Base-by-base conservation (phyloP, 2,888 invertebrate species). In the Onchidella celtica region DNA sequence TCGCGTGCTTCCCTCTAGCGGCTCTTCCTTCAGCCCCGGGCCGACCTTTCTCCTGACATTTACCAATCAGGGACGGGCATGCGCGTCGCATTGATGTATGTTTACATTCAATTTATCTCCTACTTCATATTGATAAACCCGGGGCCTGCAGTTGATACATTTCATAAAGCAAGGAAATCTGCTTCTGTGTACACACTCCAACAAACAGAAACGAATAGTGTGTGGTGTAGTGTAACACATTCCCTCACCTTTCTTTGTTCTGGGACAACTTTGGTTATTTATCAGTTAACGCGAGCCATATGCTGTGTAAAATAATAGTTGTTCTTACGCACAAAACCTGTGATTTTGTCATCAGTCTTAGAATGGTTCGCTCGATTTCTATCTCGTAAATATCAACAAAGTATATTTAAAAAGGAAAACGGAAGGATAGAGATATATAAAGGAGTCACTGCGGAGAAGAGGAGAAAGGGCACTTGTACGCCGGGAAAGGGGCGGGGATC, bases 11-110 rank as follows among this genome's bases (percentile, higher is more conserved):
- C n/a, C n/a, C n/a, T n/a, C n/a, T n/a, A n/a, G n/a, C n/a, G n/a
- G n/a, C n/a, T n/a, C 24, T 27, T 32, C 47, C 27, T 17, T 24
- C 40, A 47, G n/a, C 24, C 29, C 55, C 40, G 21, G 27, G 40
- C 47, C 47, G 65, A 76, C 75, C 75, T 76, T 76, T 76, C 3
- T 63, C 65, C n/a, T 76, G 75, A 76, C 75, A 76, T 76, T 76
- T 76, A 6, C 6, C 65, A 65, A 65, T 65, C 75, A 65, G 27
- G 32, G 38, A 24, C 29, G 24, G 24, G 61, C 27, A 14, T 3
- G 57, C 57, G 3, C 3, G 2, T n/a, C 24, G 57, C 72, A 72
- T 29, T 72, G 21, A 38, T 40, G 74, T 61, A 36, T 74, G 74
- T 74, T 74, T 74, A 74, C 29, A 36, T 74, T 38, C 17, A 3